A percentile compares a stretch with the other conserved stretches of the same genome.
Conservation (phyloP, 2,888 invertebrate genomes). For the Encarsia formosa region DNA sequence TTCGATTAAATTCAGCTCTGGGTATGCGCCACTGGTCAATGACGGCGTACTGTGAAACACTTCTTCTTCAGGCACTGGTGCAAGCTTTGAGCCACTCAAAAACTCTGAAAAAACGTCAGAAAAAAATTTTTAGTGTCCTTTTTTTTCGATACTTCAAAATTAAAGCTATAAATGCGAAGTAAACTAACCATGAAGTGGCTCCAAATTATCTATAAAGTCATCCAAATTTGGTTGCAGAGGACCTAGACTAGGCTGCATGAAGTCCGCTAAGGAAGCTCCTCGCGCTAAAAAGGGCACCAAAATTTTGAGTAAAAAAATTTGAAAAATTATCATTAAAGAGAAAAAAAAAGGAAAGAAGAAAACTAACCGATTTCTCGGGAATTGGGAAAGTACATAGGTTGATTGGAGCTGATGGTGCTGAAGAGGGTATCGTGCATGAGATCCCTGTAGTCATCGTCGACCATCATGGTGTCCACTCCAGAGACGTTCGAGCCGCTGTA, state of each 20-base stretch:
- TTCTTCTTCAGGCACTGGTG: constrained; percentile 61
- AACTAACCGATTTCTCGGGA: constrained; percentile 87
- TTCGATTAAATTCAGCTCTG: constrained; percentile 46
- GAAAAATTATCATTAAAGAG: too few species aligned
- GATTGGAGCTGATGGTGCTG: constrained; percentile 76
- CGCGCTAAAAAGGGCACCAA: constrained; percentile 67
- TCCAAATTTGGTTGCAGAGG: constrained; percentile 95
- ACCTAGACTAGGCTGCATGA: constrained; percentile 96
- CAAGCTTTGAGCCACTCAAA: constrained; percentile 56
- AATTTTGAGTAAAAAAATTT: too few species aligned
- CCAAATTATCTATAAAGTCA: constrained; percentile 88
- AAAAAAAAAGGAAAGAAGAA: not conserved
- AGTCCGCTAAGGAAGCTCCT: constrained; percentile 86
- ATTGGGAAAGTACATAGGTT: constrained; percentile 95
- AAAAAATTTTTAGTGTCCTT: too few species aligned
- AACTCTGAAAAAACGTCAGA: constrained; percentile 57
- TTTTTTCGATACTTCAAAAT: too few species aligned
- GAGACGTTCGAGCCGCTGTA: constrained; percentile 39
- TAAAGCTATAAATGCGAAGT: not conserved
- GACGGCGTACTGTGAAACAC: constrained; percentile 42
- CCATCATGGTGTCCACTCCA: constrained; percentile 67
- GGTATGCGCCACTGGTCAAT: constrained; percentile 40
- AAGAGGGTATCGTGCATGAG: constrained; percentile 88
- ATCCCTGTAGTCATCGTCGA: constrained; percentile 81
- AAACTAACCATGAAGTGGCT: constrained; percentile 71